These are phyloP conservation scores for Galemys pyrenaicus DNA, from an alignment of 2,113 vertebrate species.

Conservation along the genomic window DNA sequence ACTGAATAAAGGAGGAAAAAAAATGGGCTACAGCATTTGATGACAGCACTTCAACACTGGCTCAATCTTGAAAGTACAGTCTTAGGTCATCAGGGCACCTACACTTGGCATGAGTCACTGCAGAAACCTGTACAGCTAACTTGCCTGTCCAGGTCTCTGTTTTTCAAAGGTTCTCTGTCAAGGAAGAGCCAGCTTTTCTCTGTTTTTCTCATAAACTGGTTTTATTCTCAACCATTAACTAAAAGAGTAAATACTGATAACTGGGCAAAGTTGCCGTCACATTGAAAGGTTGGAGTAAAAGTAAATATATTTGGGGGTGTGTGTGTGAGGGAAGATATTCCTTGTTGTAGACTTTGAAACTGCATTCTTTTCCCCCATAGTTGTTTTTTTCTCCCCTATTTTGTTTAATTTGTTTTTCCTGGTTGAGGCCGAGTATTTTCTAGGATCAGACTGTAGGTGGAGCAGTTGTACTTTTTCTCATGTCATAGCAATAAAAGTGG, in stretches of 20 bases:
- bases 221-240: neutral
- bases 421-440: neutral
- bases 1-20: neutral
- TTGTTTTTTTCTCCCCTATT: neutral
- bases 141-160: neutral
- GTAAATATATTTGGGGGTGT: neutral
- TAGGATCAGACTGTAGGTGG: conserved; percentile 60
- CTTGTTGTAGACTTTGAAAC: neutral
- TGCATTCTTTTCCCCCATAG: neutral
- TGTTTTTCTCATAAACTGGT: neutral
- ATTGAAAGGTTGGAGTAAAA: neutral
- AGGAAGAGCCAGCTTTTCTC: conserved; percentile 10
- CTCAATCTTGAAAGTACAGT: neutral
- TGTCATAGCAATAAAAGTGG: neutral
- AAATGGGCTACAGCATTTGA: neutral
- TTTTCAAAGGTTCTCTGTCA: neutral
- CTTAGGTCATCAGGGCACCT: neutral
- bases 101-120: neutral
- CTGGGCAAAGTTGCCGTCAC: neutral
- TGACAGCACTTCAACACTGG: rapidly evolving
- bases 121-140: neutral
- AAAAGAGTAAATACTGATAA: neutral
- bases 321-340: no score
- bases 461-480: conserved; percentile 19
- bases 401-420: neutral